Evolutionary conservation across 1,140 invertebrate genomes (phyloP).

Genomic region (Drosophila sturtevanti): DNA sequence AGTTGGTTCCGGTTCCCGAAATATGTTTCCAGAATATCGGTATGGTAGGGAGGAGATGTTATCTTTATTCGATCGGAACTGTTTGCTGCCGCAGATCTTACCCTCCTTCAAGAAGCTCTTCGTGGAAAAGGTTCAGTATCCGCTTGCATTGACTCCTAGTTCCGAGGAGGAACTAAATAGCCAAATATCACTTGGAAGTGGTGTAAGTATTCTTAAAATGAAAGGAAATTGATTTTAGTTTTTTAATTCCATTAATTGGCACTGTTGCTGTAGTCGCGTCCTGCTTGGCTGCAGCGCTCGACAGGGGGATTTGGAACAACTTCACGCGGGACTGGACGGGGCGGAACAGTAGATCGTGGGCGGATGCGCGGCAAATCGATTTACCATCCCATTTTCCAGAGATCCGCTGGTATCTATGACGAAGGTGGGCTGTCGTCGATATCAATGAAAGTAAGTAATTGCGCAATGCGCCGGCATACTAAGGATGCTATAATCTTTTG

Average conservation of each 20-base stretch:
- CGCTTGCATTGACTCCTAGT: constrained; percentile 89
- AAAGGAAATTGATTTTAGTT: neutral
- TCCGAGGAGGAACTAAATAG: constrained; percentile 89
- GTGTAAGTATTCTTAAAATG: constrained; percentile 34
- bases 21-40: constrained; percentile 82
- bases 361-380: constrained; percentile 84
- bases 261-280: constrained; percentile 47
- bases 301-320: constrained; percentile 60
- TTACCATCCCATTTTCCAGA: constrained; percentile 80
- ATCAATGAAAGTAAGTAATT: constrained; percentile 52
- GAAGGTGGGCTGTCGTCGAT: constrained; percentile 49
- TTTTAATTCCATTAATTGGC: neutral
- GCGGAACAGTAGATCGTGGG: constrained; percentile 85
- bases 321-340: constrained; percentile 83
- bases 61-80: constrained; percentile 89
- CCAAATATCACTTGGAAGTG: constrained; percentile 36
- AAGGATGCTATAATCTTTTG: neutral
- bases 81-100: constrained; percentile 87
- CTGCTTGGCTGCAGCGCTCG: constrained; percentile 86
- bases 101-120: constrained; percentile 87
- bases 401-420: constrained; percentile 70
- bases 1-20: constrained; percentile 40
- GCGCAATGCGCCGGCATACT: neutral
- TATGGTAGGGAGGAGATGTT: constrained; percentile 96
- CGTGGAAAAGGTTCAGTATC: constrained; percentile 89